These are phyloP conservation scores for Scaptomyza pallida DNA, from an alignment of 1,140 invertebrate genomes.

Conservation along the genomic window DNA sequence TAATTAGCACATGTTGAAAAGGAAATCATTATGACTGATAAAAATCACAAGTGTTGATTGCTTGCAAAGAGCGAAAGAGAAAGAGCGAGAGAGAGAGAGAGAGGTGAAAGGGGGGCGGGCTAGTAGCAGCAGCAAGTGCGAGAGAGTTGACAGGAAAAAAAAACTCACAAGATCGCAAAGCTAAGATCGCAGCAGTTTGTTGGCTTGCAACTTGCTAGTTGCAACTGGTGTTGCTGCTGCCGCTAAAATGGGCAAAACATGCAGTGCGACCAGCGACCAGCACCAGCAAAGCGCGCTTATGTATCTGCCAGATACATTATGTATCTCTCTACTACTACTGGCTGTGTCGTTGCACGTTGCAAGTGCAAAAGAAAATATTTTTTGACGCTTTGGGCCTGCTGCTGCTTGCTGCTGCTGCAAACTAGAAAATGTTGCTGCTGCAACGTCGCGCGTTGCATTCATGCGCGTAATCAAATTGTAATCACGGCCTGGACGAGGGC, in stretches of 20 bases:
- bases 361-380: constrained; percentile 82
- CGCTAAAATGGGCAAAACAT: constrained; percentile 81
- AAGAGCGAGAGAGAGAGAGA: background rate
- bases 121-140: background rate
- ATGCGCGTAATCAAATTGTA: constrained; percentile 83
- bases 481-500: constrained; percentile 73
- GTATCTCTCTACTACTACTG: constrained; percentile 51
- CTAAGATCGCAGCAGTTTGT: constrained; percentile 31
- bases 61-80: constrained; percentile 19
- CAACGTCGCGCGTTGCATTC: constrained; percentile 73
- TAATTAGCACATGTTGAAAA: constrained; percentile 81
- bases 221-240: constrained; percentile 40
- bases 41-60: constrained; percentile 82
- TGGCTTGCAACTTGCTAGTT: constrained; percentile 48
- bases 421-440: constrained; percentile 73
- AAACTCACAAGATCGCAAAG: constrained; percentile 63
- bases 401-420: constrained; percentile 58
- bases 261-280: constrained; percentile 62
- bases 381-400: constrained; percentile 72
- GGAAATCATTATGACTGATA: constrained; percentile 81
- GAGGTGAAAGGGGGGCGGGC: constrained; percentile 13
- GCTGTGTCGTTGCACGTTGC: constrained; percentile 36
- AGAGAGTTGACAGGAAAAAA: constrained; percentile 76
- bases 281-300: no score
- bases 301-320: constrained; percentile 78